Base-by-base conservation (phyloP, 2,113 vertebrate species). In the Sorex fumeus region DNA sequence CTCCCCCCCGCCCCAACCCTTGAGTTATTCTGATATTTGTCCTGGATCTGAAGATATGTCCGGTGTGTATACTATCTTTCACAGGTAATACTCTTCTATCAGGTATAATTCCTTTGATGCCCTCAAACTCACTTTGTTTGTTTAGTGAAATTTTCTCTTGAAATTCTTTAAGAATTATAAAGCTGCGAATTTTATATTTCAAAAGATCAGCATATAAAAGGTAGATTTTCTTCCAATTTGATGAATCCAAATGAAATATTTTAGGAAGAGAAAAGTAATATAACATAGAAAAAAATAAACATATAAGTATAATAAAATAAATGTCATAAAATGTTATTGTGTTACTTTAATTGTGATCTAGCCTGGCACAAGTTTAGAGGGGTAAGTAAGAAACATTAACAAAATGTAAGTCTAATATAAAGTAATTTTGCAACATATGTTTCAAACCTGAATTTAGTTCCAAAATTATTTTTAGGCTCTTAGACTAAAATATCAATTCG, bases 391-490 rank as follows among this genome's bases (percentile, higher is more conserved):
- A 13, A 7, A 40, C 19, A 32, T 2, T 50, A 90, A 50, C 32
- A 66, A 3, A 0, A 32, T 91, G 4, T 81, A 82, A 90, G 28
- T 12, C 8, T 84, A 45, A 5, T 47, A 40, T 11, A 11, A 83
- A 64, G 32, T 84, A 84, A 7, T 23, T 66, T 70, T 74, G 74
- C 30, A 45, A 36, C 0, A 71, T 32, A 23, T 43, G 8, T 45
- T 87, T 93, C 28, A 81, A 85, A 36, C 72, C 3, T 13, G 77
- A 40, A 77, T 86, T 72, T 82, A 88, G 43, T 11, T 89, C 40
- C 27, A 62, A 88, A 93, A 40, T 78, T 62, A 88, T 57, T 72
- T 43, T 84, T 28, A 60, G 7, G 43, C 80, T 84, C 2, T 8
- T 32, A 76, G 30, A 23, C 8, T 77, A 93, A 81, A 47, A 77